These are phyloP conservation scores for Xestia ashworthii DNA, from an alignment of 2,888 invertebrate genomes.

Conservation along the genomic window DNA sequence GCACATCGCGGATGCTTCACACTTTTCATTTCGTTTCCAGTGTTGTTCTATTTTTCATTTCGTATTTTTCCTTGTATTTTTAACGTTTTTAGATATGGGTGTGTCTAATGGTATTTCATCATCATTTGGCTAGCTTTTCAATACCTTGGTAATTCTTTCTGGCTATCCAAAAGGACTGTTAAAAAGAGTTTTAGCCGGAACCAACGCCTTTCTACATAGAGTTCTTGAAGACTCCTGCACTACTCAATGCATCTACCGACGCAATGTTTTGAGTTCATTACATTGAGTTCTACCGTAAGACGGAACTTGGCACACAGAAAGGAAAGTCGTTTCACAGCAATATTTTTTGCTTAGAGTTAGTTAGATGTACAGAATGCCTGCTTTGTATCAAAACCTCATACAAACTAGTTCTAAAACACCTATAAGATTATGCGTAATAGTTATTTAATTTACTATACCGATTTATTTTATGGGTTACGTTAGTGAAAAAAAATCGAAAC, in stretches of 20 bases:
- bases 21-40: not conserved
- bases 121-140: not conserved
- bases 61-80: not conserved
- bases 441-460: not conserved
- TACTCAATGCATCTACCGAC: too few species aligned
- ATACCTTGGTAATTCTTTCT: not conserved
- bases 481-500: not conserved
- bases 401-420: not conserved
- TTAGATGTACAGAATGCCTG: too few species aligned
- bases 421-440: not conserved
- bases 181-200: not conserved
- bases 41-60: not conserved
- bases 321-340: too few species aligned
- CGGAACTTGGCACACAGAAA: too few species aligned
- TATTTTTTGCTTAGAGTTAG: too few species aligned
- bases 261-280: too few species aligned
- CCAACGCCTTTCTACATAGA: too few species aligned
- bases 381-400: too few species aligned
- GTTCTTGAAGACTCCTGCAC: too few species aligned
- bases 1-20: slow-evolving; percentile 7
- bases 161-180: not conserved
- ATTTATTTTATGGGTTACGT: not conserved
- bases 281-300: too few species aligned
- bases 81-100: not conserved
- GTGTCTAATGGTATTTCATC: not conserved